Base-by-base conservation (phyloP, 2,888 invertebrate species). In the Coenonympha arcania region DNA sequence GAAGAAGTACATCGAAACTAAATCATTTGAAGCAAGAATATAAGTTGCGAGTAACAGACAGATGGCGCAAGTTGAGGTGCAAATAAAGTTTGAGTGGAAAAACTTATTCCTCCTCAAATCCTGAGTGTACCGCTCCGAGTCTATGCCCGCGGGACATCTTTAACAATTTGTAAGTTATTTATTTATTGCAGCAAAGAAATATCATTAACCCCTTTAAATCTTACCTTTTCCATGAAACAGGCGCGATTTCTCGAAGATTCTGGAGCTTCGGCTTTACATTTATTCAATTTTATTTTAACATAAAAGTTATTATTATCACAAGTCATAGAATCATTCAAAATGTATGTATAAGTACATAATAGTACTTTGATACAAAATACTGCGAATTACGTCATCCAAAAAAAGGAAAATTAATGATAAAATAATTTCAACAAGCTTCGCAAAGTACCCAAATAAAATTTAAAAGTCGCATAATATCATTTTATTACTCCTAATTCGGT, bases 11-110 rank as follows among this genome's bases (percentile, higher is more conserved):
- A 79, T 69, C 67, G 72, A 78, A 85, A 85, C 79, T 83, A 80
- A 82, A 85, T 85, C 78, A 85, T 85, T 79, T 78, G 76, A 77
- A 77, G 76, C 61, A 76, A 77, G 79, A 80, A 80, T 82, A 81
- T 79, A 85, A 83, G 79, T 83, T 80, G 73, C 61, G 54, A 63
- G 63, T 61, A 64, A 62, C 64, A 66, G 63, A 63, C 66, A 64
- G 65, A 66, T 66, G 64, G 65, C 60, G 60, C 66, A 64, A 77
- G 73, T 74, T 62, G 80, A 84, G 85, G 85, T 83, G 83, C 78
- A 77, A 84, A 83, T 79, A 80, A 85, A 84, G 77, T 83, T 86
- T 75, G 79, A 83, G 83, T 82, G 79, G 79, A 80, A 85, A 85
- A 86, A 86, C 74, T 82, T 82, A 76, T 79, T 77, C 79, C 58